A percentile compares a stretch with the other conserved stretches of the same genome.
Evolutionary conservation across 2,797 vertebrate genomes (phyloP).

Genomic region (Meriones psammophilus): DNA sequence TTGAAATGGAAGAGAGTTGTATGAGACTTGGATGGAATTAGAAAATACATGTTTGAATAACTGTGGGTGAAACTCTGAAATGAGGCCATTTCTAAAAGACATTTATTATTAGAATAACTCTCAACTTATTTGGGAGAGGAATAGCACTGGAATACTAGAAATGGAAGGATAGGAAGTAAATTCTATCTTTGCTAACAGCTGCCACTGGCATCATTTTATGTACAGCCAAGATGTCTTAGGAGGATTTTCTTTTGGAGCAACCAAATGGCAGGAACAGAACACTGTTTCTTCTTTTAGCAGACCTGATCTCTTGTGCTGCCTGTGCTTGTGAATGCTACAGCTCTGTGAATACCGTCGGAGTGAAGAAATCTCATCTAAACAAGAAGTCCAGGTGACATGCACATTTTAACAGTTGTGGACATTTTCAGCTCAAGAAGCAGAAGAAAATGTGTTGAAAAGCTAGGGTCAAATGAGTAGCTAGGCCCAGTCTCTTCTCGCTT

Average conservation of each 20-base stretch:
- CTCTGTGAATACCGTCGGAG: not conserved
- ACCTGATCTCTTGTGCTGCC: not conserved
- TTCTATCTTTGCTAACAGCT: not conserved
- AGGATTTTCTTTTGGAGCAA: not conserved
- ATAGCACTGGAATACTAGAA: not conserved
- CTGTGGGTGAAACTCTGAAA: not conserved
- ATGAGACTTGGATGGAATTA: not conserved
- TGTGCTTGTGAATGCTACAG: not conserved
- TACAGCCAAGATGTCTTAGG: not conserved
- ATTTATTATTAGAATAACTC: not conserved
- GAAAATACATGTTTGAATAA: slow-evolving; percentile 11
- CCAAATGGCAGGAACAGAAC: not conserved
- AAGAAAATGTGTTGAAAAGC: not conserved
- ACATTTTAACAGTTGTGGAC: not conserved
- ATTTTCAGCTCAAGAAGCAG: not conserved
- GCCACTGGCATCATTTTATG: not conserved
- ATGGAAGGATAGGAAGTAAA: not conserved
- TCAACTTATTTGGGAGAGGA: not conserved
- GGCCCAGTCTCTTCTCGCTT: not conserved
- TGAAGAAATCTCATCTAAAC: not conserved
- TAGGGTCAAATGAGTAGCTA: not conserved
- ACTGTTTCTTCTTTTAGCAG: not conserved
- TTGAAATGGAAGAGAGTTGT: slow-evolving; percentile 5
- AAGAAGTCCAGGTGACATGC: not conserved
- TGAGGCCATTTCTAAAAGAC: not conserved